Evolutionary conservation across 37 sponge, comb jelly and placozoan species (phyloP).

Genomic region (Bolinopsis microptera): DNA sequence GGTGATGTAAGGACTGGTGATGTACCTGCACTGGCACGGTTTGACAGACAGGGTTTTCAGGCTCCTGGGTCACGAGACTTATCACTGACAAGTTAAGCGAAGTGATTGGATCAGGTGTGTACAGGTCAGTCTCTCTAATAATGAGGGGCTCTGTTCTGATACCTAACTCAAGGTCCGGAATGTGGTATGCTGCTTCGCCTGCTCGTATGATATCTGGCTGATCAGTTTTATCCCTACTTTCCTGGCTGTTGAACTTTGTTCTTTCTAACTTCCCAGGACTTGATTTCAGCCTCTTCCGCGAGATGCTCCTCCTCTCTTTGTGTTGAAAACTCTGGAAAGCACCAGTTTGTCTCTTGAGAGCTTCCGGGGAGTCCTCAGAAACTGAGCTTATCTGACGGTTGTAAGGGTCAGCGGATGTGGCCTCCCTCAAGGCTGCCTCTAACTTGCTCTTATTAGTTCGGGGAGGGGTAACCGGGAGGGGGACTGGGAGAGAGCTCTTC

Average conservation of each 20-base stretch:
- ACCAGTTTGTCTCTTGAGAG: background rate
- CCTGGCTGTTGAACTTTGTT: background rate
- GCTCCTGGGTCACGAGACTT: background rate
- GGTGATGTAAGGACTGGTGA: no score
- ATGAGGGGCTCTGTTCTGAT: background rate
- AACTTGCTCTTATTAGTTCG: background rate
- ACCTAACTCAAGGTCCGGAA: background rate
- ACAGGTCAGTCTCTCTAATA: background rate
- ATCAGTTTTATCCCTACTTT: no score
- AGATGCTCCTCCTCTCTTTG: background rate
- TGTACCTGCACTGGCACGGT: background rate
- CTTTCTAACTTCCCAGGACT: conserved; percentile 11
- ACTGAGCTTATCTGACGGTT: conserved; percentile 15
- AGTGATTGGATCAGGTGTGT: background rate
- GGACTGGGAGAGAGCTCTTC: background rate
- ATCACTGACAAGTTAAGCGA: background rate
- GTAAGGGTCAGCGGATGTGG: background rate
- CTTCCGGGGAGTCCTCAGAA: background rate
- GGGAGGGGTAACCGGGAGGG: background rate
- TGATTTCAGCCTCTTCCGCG: background rate
- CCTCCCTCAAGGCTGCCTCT: background rate
- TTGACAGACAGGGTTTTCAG: background rate
- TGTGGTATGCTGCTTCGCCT: background rate
- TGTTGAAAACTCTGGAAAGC: background rate
- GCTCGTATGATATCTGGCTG: background rate